These are phyloP conservation scores for Spea multiplicata DNA, from an alignment of 2,113 vertebrate genomes.

Conservation along the genomic window DNA sequence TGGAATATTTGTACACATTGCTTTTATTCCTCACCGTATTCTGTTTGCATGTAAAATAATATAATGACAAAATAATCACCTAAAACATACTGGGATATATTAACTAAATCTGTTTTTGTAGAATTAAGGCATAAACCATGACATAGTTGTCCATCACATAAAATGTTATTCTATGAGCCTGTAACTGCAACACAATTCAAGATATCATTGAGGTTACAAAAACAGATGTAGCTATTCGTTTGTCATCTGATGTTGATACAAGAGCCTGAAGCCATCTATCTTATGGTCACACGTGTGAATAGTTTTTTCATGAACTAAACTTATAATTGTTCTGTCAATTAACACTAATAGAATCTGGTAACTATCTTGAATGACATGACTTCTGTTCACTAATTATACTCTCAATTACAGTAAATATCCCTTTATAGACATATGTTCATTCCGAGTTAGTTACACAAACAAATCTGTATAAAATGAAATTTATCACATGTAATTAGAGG, in stretches of 20 bases:
- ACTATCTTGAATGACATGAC: constrained; percentile 6
- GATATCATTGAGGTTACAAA: constrained; percentile 32
- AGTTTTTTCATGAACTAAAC: constrained; percentile 12
- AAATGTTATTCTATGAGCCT: constrained; percentile 23
- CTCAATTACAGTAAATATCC: constrained; percentile 10
- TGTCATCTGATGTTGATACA: constrained; percentile 33
- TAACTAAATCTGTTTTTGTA: no score
- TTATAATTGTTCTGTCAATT: constrained; percentile 18
- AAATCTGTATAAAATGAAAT: not conserved
- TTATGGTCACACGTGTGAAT: constrained; percentile 23
- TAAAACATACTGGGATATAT: no score
- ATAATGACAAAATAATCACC: no score
- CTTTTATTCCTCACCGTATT: no score
- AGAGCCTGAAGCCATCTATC: constrained; percentile 31
- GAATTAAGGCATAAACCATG: constrained; percentile 9
- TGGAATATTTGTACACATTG: no score
- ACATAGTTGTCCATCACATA: not conserved
- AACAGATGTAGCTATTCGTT: constrained; percentile 42
- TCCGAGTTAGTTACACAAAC: not conserved
- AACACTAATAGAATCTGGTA: constrained; percentile 10
- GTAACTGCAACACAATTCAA: constrained; percentile 31
- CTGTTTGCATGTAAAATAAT: no score
- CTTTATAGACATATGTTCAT: not conserved
- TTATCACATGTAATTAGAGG: not conserved
- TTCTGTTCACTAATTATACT: constrained; percentile 13